Evolutionary conservation across 2,888 invertebrate genomes (phyloP).

Genomic region (Epirrhoe alternata): DNA sequence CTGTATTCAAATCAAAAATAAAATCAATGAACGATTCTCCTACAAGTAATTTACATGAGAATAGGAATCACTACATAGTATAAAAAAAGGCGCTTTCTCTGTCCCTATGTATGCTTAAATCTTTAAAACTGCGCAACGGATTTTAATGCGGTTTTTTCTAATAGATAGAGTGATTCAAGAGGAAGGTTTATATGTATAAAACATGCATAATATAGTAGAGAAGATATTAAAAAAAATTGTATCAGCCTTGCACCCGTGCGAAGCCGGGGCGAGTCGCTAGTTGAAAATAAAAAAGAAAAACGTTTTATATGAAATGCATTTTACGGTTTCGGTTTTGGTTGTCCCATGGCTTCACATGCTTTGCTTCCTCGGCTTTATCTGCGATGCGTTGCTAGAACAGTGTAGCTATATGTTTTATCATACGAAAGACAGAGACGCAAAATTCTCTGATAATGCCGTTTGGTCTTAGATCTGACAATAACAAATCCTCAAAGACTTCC

Average conservation of each 20-base stretch:
- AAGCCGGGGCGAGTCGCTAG: too few species aligned
- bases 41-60: neutral
- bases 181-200: too few species aligned
- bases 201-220: too few species aligned
- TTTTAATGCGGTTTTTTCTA: too few species aligned
- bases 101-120: too few species aligned
- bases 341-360: constrained; percentile 18
- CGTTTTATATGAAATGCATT: neutral
- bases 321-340: constrained; percentile 1
- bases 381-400: neutral
- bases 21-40: too few species aligned
- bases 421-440: neutral
- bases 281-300: neutral
- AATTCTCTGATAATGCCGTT: neutral
- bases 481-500: constrained; percentile 45
- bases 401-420: neutral
- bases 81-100: too few species aligned
- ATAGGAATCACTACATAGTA: neutral
- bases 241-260: too few species aligned
- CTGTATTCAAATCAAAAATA: too few species aligned
- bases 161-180: too few species aligned
- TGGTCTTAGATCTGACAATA: constrained; percentile 29
- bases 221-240: too few species aligned
- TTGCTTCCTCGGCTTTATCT: constrained; percentile 4
- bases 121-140: too few species aligned